These are phyloP conservation scores for Cuniculus paca DNA, from an alignment of 2,797 vertebrate species.

Conservation along the genomic window DNA sequence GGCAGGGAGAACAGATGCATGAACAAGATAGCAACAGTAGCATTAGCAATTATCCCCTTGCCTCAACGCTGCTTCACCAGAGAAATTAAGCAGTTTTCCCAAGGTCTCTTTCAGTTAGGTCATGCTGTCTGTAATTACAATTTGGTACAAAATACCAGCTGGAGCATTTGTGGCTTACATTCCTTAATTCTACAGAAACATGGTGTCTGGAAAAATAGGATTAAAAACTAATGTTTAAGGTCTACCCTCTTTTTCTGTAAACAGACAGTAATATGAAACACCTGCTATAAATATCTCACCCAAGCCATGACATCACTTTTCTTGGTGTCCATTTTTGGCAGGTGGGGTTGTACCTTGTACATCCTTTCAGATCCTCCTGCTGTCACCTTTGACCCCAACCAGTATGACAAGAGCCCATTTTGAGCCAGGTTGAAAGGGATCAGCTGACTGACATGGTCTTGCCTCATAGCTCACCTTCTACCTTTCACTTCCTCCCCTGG, in stretches of 20 bases:
- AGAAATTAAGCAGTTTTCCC: background rate
- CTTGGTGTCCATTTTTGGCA: background rate
- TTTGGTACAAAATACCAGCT: constrained; percentile 31
- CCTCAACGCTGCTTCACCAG: background rate
- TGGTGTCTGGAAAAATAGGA: constrained; percentile 6
- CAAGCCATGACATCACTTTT: background rate
- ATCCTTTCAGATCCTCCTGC: background rate
- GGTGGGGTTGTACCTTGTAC: background rate
- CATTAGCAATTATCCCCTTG: background rate
- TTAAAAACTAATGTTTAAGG: background rate
- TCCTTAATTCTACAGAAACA: constrained; percentile 55
- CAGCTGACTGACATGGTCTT: background rate
- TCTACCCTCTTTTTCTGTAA: constrained; percentile 25
- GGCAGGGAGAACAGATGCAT: background rate
- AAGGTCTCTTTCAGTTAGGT: background rate
- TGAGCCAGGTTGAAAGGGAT: background rate
- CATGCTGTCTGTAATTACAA: constrained; percentile 42
- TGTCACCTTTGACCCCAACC: background rate
- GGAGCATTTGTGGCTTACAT: background rate
- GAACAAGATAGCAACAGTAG: background rate
- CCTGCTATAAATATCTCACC: background rate
- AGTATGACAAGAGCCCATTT: background rate
- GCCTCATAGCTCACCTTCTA: background rate
- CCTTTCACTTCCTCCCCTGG: background rate
- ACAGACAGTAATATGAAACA: background rate